Evolutionary conservation across 2,113 vertebrate species (phyloP).

Genomic region (Mormyrus iriodes): DNA sequence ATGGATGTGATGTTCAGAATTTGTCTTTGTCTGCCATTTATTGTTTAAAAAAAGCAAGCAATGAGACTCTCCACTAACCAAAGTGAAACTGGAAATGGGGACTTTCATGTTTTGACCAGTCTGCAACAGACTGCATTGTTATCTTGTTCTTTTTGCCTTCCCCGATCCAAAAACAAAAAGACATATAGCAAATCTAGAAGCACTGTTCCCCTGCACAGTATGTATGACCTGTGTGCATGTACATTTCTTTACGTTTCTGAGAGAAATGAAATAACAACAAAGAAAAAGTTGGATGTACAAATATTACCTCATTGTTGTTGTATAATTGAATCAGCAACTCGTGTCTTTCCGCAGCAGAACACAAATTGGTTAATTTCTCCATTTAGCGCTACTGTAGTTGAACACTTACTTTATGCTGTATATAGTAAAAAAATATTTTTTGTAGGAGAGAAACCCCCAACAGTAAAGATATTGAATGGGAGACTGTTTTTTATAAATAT

Average conservation of each 20-base stretch:
- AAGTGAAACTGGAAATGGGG: slow-evolving; percentile 45
- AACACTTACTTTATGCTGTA: slow-evolving; percentile 75
- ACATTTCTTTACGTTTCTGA: slow-evolving; percentile 63
- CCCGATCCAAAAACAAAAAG: slow-evolving; percentile 11
- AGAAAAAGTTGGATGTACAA: slow-evolving; percentile 83
- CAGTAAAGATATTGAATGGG: slow-evolving; percentile 70
- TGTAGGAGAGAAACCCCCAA: slow-evolving; percentile 63
- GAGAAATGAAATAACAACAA: slow-evolving; percentile 54
- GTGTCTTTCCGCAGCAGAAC: slow-evolving; percentile 65
- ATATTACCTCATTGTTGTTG: slow-evolving; percentile 98
- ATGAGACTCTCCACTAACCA: slow-evolving; percentile 17
- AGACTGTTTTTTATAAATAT: slow-evolving; percentile 69
- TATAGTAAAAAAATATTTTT: slow-evolving; percentile 75
- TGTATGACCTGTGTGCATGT: slow-evolving; percentile 50
- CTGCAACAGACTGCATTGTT: slow-evolving; percentile 23
- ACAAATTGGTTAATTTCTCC: slow-evolving; percentile 69
- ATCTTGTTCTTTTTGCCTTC: slow-evolving; percentile 6
- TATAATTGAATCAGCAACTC: slow-evolving; percentile 75
- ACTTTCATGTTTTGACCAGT: slow-evolving; percentile 28
- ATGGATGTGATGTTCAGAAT: slow-evolving; percentile 47
- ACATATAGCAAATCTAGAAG: slow-evolving; percentile 28
- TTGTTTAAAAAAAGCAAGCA: slow-evolving; percentile 31
- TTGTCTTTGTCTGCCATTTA: slow-evolving; percentile 26
- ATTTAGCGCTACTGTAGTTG: slow-evolving; percentile 79
- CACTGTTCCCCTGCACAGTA: slow-evolving; percentile 47